These are phyloP conservation scores for Salpingus planirostris DNA, from an alignment of 2,888 invertebrate genomes.

Conservation along the genomic window DNA sequence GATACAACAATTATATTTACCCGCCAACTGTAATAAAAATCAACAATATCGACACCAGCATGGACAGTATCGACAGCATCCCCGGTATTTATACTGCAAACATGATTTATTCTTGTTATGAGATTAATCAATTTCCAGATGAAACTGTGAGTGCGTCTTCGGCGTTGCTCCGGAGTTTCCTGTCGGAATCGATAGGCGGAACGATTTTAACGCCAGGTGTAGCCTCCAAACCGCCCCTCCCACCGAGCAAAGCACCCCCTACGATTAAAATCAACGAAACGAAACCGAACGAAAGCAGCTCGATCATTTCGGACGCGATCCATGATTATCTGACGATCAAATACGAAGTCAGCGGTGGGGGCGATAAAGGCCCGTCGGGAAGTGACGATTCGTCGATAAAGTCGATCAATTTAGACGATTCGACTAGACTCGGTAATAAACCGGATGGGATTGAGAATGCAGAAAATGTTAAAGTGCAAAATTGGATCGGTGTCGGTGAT, in stretches of 20 bases:
- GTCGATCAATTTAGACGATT: slow-evolving; percentile 3
- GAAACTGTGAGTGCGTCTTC: slow-evolving; percentile 30
- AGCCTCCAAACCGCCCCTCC: slow-evolving; percentile 36
- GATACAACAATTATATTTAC: slow-evolving; percentile 19
- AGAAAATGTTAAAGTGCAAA: slow-evolving; percentile 18
- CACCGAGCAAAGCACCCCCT: slow-evolving; percentile 22
- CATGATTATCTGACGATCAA: slow-evolving; percentile 26
- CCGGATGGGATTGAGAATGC: slow-evolving; percentile 4
- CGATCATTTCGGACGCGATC: slow-evolving; percentile 20
- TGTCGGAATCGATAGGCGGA: slow-evolving; percentile 28
- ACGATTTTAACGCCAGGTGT: slow-evolving; percentile 30
- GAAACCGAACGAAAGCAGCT: slow-evolving; percentile 2
- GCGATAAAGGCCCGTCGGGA: no score
- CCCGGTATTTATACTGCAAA: slow-evolving; percentile 19
- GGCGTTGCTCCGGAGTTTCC: slow-evolving; percentile 29
- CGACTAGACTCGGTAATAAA: no score
- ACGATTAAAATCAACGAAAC: not conserved
- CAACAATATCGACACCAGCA: slow-evolving; percentile 16
- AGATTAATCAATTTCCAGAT: slow-evolving; percentile 16
- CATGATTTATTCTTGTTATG: not conserved
- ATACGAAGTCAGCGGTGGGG: slow-evolving; percentile 18
- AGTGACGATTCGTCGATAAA: no score
- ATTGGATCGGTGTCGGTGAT: slow-evolving; percentile 22
- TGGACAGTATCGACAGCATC: slow-evolving; percentile 27
- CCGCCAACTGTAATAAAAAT: slow-evolving; percentile 2